A percentile compares a stretch with the other conserved stretches of the same genome.
Evolutionary conservation across 2,113 vertebrate species (phyloP).

Genomic region (Pelecanoides urinatrix): DNA sequence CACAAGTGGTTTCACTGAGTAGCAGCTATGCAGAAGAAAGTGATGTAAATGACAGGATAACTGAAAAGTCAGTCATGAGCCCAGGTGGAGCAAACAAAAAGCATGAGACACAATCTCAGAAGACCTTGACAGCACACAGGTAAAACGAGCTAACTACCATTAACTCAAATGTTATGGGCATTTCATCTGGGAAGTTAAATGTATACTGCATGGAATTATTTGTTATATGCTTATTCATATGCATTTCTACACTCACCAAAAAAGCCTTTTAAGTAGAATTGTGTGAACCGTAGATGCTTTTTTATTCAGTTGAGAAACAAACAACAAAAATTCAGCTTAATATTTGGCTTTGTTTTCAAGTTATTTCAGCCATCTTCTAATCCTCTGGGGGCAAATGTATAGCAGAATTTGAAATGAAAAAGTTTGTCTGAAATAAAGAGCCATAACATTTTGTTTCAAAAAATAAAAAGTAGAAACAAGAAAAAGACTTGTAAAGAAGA

Average conservation of each 20-base stretch:
- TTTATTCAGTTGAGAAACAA: background rate
- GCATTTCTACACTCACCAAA: background rate
- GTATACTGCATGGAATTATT: background rate
- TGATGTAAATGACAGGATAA: background rate
- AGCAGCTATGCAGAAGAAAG: background rate
- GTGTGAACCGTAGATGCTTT: rapidly evolving
- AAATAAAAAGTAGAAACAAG: background rate
- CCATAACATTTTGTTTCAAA: background rate
- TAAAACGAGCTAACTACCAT: background rate
- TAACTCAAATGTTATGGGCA: background rate
- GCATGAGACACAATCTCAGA: conserved; percentile 9
- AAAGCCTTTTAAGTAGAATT: background rate
- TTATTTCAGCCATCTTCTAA: conserved; percentile 15
- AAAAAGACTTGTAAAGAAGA: background rate
- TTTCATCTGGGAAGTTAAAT: conserved; percentile 1
- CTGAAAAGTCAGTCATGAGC: background rate
- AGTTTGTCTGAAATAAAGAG: conserved; percentile 27
- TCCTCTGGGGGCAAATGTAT: background rate
- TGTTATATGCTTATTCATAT: background rate
- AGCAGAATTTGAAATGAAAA: conserved; percentile 32
- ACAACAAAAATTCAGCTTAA: conserved; percentile 8
- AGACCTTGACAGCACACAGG: background rate
- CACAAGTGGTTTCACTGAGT: background rate
- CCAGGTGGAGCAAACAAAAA: conserved; percentile 10
- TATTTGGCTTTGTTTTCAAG: conserved; percentile 37